A percentile compares a stretch with the other conserved stretches of the same genome.
phyloP scores from a whole-genome alignment of 2,797 vertebrate species.

The Halcyon badia region DNA sequence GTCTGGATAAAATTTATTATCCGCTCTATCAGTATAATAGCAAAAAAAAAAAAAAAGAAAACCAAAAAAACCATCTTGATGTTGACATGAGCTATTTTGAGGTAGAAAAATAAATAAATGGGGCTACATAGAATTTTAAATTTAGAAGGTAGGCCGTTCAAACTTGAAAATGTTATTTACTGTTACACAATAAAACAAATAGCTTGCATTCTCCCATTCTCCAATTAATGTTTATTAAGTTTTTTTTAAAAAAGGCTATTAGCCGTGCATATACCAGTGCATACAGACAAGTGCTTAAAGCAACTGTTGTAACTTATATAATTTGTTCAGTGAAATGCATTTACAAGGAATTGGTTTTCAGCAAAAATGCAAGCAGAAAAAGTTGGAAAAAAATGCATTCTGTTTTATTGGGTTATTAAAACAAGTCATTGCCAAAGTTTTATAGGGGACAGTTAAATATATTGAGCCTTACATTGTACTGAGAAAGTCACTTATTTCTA shows the following conservation, averaged over 20 bases:
- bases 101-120: background rate
- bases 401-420: slow-evolving; percentile 39
- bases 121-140: background rate
- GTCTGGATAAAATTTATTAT: background rate
- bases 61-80: background rate
- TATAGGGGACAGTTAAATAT: background rate
- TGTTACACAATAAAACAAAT: background rate
- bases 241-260: background rate
- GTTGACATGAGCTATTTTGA: background rate
- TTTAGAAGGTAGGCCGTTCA: background rate
- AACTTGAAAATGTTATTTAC: slow-evolving; percentile 18
- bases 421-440: background rate
- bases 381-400: background rate
- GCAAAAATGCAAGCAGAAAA: slow-evolving; percentile 24
- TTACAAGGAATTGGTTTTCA: slow-evolving; percentile 1
- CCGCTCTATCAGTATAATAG: background rate
- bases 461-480: background rate
- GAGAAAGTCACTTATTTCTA: background rate
- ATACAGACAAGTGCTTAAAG: slow-evolving; percentile 17
- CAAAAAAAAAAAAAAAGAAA: background rate
- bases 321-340: background rate
- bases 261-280: background rate
- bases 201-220: background rate
- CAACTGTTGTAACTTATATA: background rate
- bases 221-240: slow-evolving; percentile 25